phyloP scores from a whole-genome alignment of 2,888 invertebrate genomes.

The Trachelus stipa region DNA sequence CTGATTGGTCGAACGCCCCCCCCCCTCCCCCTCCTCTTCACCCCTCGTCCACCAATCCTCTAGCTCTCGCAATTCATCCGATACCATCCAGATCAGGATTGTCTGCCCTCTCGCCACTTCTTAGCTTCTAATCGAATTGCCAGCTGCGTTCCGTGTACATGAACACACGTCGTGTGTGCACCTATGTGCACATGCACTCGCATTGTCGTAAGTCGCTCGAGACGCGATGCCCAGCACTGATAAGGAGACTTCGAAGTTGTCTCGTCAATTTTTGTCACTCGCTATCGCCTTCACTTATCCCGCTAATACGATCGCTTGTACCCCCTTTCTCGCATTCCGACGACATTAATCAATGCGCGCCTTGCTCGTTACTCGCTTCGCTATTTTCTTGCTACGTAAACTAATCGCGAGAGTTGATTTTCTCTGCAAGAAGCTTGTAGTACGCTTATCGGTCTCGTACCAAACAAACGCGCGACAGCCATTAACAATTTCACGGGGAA shows the following conservation, averaged over 20 bases:
- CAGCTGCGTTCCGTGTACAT: background rate
- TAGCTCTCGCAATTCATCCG: background rate
- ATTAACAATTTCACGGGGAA: background rate
- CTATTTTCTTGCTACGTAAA: background rate
- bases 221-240: background rate
- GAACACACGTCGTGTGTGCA: background rate
- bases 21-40: no score
- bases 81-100: background rate
- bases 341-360: background rate
- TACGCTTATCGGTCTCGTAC: background rate
- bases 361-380: background rate
- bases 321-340: background rate
- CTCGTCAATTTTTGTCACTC: background rate
- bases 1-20: background rate
- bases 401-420: background rate
- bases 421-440: background rate
- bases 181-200: background rate
- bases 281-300: conserved; percentile 31
- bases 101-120: background rate
- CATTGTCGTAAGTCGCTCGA: background rate
- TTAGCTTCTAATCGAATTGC: background rate
- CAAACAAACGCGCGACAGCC: background rate
- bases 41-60: background rate
- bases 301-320: conserved; percentile 37
- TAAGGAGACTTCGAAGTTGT: background rate